Percentiles rank a stretch among this genome's conserved stretches.
Evolutionary conservation across 2,113 vertebrate genomes (phyloP).

Genomic region (Guaruba guarouba): DNA sequence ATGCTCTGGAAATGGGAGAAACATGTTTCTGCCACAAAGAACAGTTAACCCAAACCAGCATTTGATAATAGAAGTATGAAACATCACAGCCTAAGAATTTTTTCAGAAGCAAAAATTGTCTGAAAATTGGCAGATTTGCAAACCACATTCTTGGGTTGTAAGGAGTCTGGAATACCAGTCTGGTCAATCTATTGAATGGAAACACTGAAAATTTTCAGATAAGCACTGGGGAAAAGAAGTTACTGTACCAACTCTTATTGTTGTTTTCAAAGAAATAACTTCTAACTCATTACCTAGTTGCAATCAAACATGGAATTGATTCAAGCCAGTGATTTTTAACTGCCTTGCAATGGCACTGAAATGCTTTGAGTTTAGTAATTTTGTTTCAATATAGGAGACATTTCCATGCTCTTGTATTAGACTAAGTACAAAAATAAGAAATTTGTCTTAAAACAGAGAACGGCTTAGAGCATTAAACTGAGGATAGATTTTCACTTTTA

Average conservation of each 20-base stretch:
- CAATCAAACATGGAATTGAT: neutral
- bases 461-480: neutral
- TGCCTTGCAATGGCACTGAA: neutral
- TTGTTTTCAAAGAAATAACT: neutral
- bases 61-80: neutral
- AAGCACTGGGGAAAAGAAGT: neutral
- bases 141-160: neutral
- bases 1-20: neutral
- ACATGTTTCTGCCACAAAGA: neutral
- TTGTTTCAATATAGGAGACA: neutral
- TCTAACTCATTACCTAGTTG: neutral
- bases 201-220: neutral
- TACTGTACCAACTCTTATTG: neutral
- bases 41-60: neutral
- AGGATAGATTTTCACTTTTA: neutral
- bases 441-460: neutral
- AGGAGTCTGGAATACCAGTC: fast-evolving
- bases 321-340: neutral
- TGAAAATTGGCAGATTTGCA: neutral
- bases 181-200: neutral
- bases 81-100: neutral
- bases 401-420: neutral
- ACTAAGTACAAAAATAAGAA: neutral
- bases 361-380: neutral
- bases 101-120: neutral